Evolutionary conservation across 2,797 vertebrate genomes (phyloP).

Genomic region (Zenarchopterus dispar): DNA sequence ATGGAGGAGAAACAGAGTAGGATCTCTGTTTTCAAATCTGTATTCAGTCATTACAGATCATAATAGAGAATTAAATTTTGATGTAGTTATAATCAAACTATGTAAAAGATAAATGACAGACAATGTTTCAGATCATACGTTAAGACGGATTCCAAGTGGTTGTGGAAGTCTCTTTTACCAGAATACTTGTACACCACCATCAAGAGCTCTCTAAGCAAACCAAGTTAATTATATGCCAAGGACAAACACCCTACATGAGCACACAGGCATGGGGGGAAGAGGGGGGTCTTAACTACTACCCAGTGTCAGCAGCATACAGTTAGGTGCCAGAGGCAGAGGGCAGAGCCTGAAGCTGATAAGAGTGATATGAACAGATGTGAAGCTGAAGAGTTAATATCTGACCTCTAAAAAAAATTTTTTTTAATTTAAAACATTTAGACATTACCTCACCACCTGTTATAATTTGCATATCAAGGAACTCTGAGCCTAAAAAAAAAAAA

Average conservation of each 20-base stretch:
- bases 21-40: slow-evolving; percentile 31
- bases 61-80: slow-evolving; percentile 33
- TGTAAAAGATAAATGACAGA: slow-evolving; percentile 37
- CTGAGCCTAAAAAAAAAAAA: slow-evolving; percentile 69
- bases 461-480: slow-evolving; percentile 52
- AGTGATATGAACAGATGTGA: slow-evolving; percentile 65
- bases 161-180: slow-evolving; percentile 39
- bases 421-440: slow-evolving; percentile 41
- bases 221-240: slow-evolving; percentile 84
- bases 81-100: slow-evolving; percentile 13
- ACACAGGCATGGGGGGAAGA: slow-evolving; percentile 16
- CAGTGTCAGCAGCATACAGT: slow-evolving; percentile 69
- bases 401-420: slow-evolving; percentile 56
- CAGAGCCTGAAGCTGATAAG: slow-evolving; percentile 61
- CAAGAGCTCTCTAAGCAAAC: slow-evolving; percentile 71
- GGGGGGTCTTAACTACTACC: slow-evolving; percentile 57
- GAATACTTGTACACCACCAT: slow-evolving; percentile 40
- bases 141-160: slow-evolving; percentile 49
- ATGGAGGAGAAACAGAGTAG: slow-evolving; percentile 22
- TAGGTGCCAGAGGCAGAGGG: slow-evolving; percentile 60
- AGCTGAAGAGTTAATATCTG: slow-evolving; percentile 52
- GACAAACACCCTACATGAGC: slow-evolving; percentile 69
- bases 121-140: slow-evolving; percentile 1
- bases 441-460: slow-evolving; percentile 46
- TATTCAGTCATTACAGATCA: slow-evolving; percentile 14